Conservation (phyloP, 2,888 invertebrate species). For the Caenorhabditis uteleia region DNA sequence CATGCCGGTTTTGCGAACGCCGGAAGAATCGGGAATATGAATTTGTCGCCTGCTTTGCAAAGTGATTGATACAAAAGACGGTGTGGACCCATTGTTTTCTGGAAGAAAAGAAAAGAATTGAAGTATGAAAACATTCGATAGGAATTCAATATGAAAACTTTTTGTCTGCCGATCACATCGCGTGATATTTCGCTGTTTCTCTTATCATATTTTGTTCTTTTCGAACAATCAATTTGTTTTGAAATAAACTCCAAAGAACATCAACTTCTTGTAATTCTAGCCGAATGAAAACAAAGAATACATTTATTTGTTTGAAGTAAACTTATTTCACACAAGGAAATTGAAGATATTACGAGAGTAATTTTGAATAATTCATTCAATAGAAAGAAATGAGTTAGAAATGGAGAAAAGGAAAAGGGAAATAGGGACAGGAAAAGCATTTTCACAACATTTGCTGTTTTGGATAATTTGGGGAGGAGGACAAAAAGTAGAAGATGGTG, state of each 20-base stretch:
- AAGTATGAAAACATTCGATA: neutral
- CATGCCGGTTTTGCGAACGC: constrained; percentile 79
- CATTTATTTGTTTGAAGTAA: neutral
- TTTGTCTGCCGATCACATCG: constrained; percentile 1
- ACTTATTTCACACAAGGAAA: neutral
- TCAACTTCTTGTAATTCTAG: neutral
- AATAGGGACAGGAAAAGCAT: constrained; percentile 2
- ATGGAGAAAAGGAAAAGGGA: constrained; percentile 4
- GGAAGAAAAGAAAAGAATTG: neutral
- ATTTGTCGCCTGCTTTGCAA: constrained; percentile 47
- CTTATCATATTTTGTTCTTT: too few species aligned
- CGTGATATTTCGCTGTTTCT: constrained; percentile 22
- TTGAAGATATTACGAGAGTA: neutral
- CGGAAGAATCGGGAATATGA: constrained; percentile 54
- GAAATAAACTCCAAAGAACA: neutral
- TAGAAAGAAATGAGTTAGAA: neutral
- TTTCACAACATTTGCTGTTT: constrained; percentile 33
- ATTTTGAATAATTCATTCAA: neutral
- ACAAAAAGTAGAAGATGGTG: neutral
- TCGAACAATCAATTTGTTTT: too few species aligned
- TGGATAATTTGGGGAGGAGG: too few species aligned
- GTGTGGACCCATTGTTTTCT: constrained; percentile 33
- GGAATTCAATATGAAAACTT: neutral
- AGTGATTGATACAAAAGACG: constrained; percentile 51
- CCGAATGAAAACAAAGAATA: neutral